Percentiles rank a stretch among this genome's conserved stretches.
These are phyloP conservation scores for Tenebrio molitor DNA, from an alignment of 1,140 invertebrate genomes.

Conservation along the genomic window DNA sequence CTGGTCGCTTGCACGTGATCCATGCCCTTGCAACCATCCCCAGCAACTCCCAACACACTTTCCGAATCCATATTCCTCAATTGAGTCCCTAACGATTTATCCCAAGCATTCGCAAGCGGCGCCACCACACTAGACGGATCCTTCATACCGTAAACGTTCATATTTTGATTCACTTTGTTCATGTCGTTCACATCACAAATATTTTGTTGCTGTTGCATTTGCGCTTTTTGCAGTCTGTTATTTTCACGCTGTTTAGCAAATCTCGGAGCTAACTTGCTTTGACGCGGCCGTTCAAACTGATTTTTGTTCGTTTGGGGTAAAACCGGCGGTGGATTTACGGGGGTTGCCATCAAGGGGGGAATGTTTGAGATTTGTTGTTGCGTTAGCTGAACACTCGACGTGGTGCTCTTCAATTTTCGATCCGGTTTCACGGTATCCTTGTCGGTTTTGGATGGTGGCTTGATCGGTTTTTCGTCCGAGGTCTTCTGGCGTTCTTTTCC, in stretches of 20 bases:
- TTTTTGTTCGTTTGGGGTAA: constrained; percentile 65
- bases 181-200: constrained; percentile 66
- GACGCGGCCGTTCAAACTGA: constrained; percentile 73
- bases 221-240: constrained; percentile 67
- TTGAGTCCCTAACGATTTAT: constrained; percentile 82
- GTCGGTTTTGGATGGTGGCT: constrained; percentile 64
- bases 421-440: constrained; percentile 62
- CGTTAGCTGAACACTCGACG: constrained; percentile 65
- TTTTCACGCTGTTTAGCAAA: constrained; percentile 82
- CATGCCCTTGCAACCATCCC: constrained; percentile 66
- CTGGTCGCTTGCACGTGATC: constrained; percentile 67
- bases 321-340: constrained; percentile 68
- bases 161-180: constrained; percentile 66
- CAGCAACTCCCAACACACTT: constrained; percentile 64
- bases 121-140: constrained; percentile 70
- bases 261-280: constrained; percentile 78
- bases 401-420: constrained; percentile 54
- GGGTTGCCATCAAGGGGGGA: constrained; percentile 68
- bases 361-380: constrained; percentile 71
- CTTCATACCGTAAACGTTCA: constrained; percentile 65
- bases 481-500: constrained; percentile 73
- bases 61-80: constrained; percentile 67
- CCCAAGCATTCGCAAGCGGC: constrained; percentile 86
- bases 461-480: constrained; percentile 69
- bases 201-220: constrained; percentile 65